Conservation (phyloP, 2,113 vertebrate species). For the Choloepus hoffmanni region DNA sequence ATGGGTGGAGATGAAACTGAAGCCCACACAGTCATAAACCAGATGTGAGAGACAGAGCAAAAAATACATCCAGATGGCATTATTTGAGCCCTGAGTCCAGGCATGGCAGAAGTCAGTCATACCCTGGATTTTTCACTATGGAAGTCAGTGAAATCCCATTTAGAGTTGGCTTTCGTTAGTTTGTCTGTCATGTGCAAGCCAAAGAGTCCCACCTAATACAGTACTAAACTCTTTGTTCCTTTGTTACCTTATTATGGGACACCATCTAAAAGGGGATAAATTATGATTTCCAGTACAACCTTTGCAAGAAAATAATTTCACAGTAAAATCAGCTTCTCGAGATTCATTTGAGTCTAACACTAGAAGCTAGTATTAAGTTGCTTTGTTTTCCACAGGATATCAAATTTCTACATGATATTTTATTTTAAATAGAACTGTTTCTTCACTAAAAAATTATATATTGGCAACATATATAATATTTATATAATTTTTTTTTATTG, state of each 20-base stretch:
- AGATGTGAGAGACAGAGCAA: not conserved
- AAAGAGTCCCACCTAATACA: not conserved
- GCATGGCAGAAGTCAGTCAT: not conserved
- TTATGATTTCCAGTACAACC: not conserved
- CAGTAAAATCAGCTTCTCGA: not conserved
- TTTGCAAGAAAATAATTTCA: constrained; percentile 21
- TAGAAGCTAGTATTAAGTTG: constrained; percentile 2
- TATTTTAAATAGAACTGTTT: not conserved
- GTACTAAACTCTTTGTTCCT: not conserved
- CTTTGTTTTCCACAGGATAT: not conserved
- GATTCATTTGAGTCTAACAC: not conserved
- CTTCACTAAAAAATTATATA: not conserved
- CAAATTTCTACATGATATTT: constrained; percentile 17
- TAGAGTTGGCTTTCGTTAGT: not conserved
- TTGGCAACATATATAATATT: not conserved
- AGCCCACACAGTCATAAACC: not conserved
- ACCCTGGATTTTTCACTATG: constrained; percentile 25
- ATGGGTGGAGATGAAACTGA: not conserved
- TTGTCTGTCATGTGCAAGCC: not conserved
- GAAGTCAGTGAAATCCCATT: not conserved
- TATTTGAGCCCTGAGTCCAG: not conserved
- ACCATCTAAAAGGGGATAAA: not conserved
- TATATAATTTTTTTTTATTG: not conserved
- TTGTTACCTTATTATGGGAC: not conserved
- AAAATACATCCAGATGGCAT: not conserved